Percentiles rank a stretch among this genome's conserved stretches.
These are phyloP conservation scores for Lordiphosa fenestrarum DNA, from an alignment of 2,888 invertebrate genomes.

Conservation along the genomic window DNA sequence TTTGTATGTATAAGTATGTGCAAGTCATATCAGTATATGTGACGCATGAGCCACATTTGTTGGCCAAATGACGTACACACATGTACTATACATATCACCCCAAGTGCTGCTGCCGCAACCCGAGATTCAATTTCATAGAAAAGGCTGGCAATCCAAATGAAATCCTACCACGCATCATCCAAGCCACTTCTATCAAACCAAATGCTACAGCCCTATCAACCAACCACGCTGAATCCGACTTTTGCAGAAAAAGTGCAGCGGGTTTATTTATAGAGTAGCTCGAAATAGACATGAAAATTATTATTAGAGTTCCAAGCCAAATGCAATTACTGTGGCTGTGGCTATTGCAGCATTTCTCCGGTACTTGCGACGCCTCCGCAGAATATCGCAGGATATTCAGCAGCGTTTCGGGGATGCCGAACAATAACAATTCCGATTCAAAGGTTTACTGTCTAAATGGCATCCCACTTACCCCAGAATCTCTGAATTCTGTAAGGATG, in stretches of 20 bases:
- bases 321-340: conserved; percentile 2
- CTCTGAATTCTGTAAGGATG: no score
- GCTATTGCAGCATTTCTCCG: conserved; percentile 1
- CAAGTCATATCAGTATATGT: conserved; percentile 15
- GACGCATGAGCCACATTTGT: conserved; percentile 24
- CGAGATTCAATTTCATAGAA: not conserved
- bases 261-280: conserved; percentile 6
- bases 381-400: no score
- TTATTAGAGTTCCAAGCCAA: conserved; percentile 5
- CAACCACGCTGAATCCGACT: not conserved
- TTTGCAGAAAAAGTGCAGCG: not conserved
- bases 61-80: conserved; percentile 6
- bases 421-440: no score
- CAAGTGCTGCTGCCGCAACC: no score
- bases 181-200: not conserved
- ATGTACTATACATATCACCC: not conserved
- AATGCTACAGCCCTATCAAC: not conserved
- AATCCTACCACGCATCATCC: conserved; percentile 1
- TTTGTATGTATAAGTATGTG: not conserved
- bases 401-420: no score
- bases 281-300: conserved; percentile 6
- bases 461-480: no score
- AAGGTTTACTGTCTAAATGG: no score
- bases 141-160: not conserved
- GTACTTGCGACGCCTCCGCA: not conserved